Base-by-base conservation (phyloP, 2,888 invertebrate genomes). In the Galerucella pusilla region DNA sequence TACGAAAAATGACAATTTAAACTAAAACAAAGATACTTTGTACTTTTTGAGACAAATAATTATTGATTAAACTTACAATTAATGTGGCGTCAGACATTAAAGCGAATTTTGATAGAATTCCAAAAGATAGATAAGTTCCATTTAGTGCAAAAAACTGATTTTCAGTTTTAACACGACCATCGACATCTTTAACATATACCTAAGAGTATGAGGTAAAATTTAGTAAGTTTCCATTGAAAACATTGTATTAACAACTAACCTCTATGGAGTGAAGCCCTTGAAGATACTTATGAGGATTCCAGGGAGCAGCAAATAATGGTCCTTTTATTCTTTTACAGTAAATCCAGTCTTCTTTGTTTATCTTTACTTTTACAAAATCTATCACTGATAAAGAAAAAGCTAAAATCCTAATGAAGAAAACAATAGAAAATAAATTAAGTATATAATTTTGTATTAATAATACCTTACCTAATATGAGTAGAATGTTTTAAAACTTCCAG, bases 141-240 rank as follows among this genome's bases (percentile, higher is more conserved):
- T 96, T 96, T 74, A 96, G 85, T 14, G 95, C 91, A 88, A 97
- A 97, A 65, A 91, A 91, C 84, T 96, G 95, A n/a, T 88, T 88
- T 68, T 92, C 83, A 76, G 85, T 83, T 77, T 89, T 89, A 80
- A 90, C 88, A 84, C 91, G 90, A 2, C 90, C 91, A 74, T 90
- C 85, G 61, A 87, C 87, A 87, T 94, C 94, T 80, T 84, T 87
- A 25, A 91, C 92, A 76, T 85, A 85, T 20, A 92, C 91, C 91
- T 91, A 80, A 73, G 88, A 87, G 68, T 71, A 67, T 63, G 12
- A 28, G 4, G 11, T 14, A 61, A 77, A 69, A 75, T 14, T 59
- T 59, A 59, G 10, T 16, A 2, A n/a, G 14, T 16, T 59, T 20
- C 2, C 6, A 64, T 16, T 10, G 11, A 7, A 7, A 45, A 75